Percentiles rank a stretch among this genome's conserved stretches.
Evolutionary conservation across 1,140 invertebrate species (phyloP).

Genomic region (Gyrodactylus salaris): DNA sequence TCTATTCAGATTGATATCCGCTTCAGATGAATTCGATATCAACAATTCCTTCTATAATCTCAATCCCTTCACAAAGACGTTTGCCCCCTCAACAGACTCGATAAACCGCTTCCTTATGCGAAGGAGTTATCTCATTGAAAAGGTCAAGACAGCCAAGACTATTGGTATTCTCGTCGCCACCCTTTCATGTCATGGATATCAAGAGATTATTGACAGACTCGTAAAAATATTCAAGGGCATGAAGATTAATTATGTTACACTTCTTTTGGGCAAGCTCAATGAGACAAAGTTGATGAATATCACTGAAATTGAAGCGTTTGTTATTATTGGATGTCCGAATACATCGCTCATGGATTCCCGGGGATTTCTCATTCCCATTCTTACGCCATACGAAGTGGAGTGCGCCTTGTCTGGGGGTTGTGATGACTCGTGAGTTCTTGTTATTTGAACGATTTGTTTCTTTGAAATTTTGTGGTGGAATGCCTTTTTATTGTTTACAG

Average conservation of each 20-base stretch:
- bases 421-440: too few relatives aligned
- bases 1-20: neutral
- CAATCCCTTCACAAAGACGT: neutral
- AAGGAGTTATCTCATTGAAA: constrained; percentile 45
- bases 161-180: constrained; percentile 59
- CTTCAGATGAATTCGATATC: neutral
- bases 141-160: constrained; percentile 45
- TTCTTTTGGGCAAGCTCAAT: constrained; percentile 62
- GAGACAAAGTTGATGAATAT: constrained; percentile 66
- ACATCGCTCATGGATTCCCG: constrained; percentile 34
- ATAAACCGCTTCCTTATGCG: constrained; percentile 28
- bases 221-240: constrained; percentile 34
- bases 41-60: neutral
- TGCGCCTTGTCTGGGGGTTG: neutral
- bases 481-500: too few relatives aligned
- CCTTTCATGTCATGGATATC: constrained; percentile 40
- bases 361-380: constrained; percentile 50
- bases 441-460: too few relatives aligned
- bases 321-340: constrained; percentile 55
- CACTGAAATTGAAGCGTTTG: constrained; percentile 55
- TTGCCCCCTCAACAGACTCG: neutral
- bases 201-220: constrained; percentile 36
- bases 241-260: constrained; percentile 51
- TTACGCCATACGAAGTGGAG: constrained; percentile 66
- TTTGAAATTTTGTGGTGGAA: too few relatives aligned